Evolutionary conservation across 2,797 vertebrate species (phyloP).

Genomic region (Thaleichthys pacificus): DNA sequence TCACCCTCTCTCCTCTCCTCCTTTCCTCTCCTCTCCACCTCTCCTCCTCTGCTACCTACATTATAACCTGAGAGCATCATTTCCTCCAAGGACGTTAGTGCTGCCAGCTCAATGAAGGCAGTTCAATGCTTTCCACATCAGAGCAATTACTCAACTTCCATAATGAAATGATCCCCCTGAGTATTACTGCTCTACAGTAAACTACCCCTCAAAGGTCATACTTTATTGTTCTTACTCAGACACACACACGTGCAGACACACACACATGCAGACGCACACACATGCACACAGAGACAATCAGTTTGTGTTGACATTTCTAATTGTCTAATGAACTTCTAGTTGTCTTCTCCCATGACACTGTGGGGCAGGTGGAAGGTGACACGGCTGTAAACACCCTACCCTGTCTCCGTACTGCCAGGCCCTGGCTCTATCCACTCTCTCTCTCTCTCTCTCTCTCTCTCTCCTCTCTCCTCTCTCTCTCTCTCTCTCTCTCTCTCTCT

Average conservation of each 20-base stretch:
- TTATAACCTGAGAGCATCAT: slow-evolving; percentile 54
- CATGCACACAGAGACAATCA: slow-evolving; percentile 15
- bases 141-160: slow-evolving; percentile 70
- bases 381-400: neutral
- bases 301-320: slow-evolving; percentile 33
- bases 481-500: too few species aligned
- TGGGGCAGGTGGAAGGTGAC: neutral
- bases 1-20: neutral
- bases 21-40: neutral
- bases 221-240: slow-evolving; percentile 53
- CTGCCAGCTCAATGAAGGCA: slow-evolving; percentile 41
- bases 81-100: slow-evolving; percentile 60
- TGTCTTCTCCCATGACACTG: slow-evolving; percentile 13
- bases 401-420: neutral
- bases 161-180: slow-evolving; percentile 64
- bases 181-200: slow-evolving; percentile 14
- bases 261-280: slow-evolving; percentile 2
- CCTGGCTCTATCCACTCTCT: too few species aligned
- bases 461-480: too few species aligned
- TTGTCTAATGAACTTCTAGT: slow-evolving; percentile 11
- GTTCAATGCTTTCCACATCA: slow-evolving; percentile 55
- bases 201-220: slow-evolving; percentile 59
- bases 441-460: too few species aligned
- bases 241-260: slow-evolving; percentile 42
- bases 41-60: slow-evolving; percentile 16